phyloP scores from a whole-genome alignment of 1,140 invertebrate genomes.

The Pogonus chalceus region DNA sequence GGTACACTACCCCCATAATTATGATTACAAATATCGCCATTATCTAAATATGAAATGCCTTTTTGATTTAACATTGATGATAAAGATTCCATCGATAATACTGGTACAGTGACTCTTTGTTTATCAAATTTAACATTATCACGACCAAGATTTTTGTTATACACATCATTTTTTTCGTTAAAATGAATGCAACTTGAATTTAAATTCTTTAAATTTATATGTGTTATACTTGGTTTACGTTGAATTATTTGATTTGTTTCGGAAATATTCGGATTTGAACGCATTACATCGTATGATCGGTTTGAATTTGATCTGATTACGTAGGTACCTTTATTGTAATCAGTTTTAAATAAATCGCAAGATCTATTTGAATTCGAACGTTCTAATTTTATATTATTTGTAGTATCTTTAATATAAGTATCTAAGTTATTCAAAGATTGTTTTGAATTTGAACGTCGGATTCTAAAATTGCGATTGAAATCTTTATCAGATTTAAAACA shows the following conservation, averaged over 20 bases:
- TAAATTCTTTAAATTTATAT: slow-evolving; percentile 17
- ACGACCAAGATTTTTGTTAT: slow-evolving; percentile 19
- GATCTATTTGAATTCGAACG: not conserved
- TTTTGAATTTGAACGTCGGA: slow-evolving; percentile 30
- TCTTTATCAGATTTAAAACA: not conserved
- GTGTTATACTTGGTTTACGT: slow-evolving; percentile 7
- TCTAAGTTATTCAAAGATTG: slow-evolving; percentile 30
- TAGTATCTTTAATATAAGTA: slow-evolving; percentile 21
- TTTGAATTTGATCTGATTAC: slow-evolving; percentile 28
- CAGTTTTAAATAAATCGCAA: slow-evolving; percentile 9
- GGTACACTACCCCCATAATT: slow-evolving; percentile 40
- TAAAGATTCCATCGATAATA: slow-evolving; percentile 13
- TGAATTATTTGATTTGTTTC: slow-evolving; percentile 22
- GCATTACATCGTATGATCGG: slow-evolving; percentile 17
- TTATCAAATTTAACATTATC: slow-evolving; percentile 18
- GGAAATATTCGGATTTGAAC: slow-evolving; percentile 17
- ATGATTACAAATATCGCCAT: slow-evolving; percentile 31
- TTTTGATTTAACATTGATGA: slow-evolving; percentile 13
- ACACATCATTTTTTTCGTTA: slow-evolving; percentile 2
- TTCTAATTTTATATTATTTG: not conserved
- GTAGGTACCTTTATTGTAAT: slow-evolving; percentile 14
- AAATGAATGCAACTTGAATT: slow-evolving; percentile 1
- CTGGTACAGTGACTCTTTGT: slow-evolving; percentile 13
- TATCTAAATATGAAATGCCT: slow-evolving; percentile 9
- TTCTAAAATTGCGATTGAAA: slow-evolving; percentile 16